A percentile compares a stretch with the other conserved stretches of the same genome.
Evolutionary conservation across 2,797 vertebrate species (phyloP).

Genomic region (Semotilus atromaculatus): DNA sequence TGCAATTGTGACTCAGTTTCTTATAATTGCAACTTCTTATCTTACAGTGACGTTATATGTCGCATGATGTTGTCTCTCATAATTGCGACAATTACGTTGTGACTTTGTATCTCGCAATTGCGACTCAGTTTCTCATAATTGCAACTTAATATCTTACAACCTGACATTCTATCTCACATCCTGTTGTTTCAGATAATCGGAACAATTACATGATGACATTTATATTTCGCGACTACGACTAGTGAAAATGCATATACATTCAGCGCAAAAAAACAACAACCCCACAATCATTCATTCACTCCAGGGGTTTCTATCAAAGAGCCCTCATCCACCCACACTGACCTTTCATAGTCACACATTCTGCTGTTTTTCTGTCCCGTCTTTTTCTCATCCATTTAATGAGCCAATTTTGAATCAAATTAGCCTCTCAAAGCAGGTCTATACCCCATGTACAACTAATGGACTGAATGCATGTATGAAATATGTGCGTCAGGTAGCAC

Average conservation of each 20-base stretch:
- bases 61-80: not conserved
- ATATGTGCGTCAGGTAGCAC: not conserved
- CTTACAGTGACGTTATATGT: not conserved
- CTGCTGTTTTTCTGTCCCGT: constrained; percentile 34
- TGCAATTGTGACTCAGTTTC: not conserved
- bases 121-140: not conserved
- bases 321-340: constrained; percentile 46
- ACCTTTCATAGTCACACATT: constrained; percentile 48
- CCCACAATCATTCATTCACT: not conserved
- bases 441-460: not conserved
- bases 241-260: not conserved
- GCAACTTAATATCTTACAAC: not conserved
- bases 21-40: not conserved
- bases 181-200: not conserved
- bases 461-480: not conserved
- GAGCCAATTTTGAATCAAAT: constrained; percentile 25
- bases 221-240: not conserved
- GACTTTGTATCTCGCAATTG: not conserved
- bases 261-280: not conserved
- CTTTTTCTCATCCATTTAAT: constrained; percentile 37
- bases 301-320: constrained; percentile 46
- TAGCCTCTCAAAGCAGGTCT: constrained; percentile 7
- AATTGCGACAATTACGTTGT: not conserved
- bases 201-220: not conserved
- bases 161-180: not conserved